Conservation (phyloP, 2,797 vertebrate genomes). For the Falco peregrinus region DNA sequence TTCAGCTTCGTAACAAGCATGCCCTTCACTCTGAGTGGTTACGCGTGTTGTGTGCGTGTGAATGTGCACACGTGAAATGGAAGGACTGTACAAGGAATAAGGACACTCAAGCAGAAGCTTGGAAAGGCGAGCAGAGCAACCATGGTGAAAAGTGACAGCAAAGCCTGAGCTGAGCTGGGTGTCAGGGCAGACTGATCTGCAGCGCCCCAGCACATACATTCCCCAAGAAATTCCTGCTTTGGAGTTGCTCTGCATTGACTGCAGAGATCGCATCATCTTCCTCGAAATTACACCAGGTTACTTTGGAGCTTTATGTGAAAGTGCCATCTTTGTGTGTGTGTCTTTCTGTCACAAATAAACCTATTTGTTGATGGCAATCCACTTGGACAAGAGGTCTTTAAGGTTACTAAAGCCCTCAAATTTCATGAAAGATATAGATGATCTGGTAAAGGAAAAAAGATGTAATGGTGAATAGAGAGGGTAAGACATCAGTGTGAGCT, state of each 20-base stretch:
- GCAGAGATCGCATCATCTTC: neutral
- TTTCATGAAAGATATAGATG: neutral
- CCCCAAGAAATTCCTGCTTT: neutral
- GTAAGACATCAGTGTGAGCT: neutral
- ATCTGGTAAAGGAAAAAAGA: neutral
- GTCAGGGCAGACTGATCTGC: neutral
- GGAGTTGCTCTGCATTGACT: neutral
- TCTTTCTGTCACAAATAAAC: neutral
- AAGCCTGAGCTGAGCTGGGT: neutral
- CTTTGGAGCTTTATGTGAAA: neutral
- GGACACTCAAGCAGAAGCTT: neutral
- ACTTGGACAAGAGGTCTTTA: neutral
- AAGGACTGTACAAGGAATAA: neutral
- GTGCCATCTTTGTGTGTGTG: neutral
- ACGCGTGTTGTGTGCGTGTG: neutral
- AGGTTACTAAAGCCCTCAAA: neutral
- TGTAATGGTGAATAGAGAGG: neutral
- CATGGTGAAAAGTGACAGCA: neutral
- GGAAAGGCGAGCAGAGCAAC: neutral
- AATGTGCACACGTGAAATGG: neutral
- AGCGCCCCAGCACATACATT: neutral
- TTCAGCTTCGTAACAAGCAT: neutral
- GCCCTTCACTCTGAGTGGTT: neutral
- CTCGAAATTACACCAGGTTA: neutral
- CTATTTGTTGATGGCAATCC: neutral